These are phyloP conservation scores for Ophiothrix spiculata DNA, from an alignment of 35 echinoderm and acorn worm genomes.

Conservation along the genomic window DNA sequence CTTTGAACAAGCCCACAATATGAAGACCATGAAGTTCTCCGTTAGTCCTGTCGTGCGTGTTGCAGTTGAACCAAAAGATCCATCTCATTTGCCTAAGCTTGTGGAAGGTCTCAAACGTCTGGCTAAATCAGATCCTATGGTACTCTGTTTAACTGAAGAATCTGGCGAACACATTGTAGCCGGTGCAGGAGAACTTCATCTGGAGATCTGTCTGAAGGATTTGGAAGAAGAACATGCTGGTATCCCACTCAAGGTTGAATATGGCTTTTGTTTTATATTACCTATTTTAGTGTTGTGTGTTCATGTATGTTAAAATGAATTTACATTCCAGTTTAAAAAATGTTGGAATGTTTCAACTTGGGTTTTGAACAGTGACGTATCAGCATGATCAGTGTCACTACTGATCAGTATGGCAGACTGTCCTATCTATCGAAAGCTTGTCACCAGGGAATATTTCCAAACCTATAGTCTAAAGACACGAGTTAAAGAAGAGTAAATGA, in stretches of 20 bases:
- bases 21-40: slow-evolving; percentile 68
- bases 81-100: slow-evolving; percentile 54
- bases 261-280: too few relatives aligned
- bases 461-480: too few relatives aligned
- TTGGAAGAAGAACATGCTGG: too few relatives aligned
- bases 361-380: too few relatives aligned
- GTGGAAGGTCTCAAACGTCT: slow-evolving; percentile 67
- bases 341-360: not conserved
- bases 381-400: too few relatives aligned
- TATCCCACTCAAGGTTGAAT: slow-evolving; percentile 49
- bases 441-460: too few relatives aligned
- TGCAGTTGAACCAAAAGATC: slow-evolving; percentile 62
- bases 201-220: too few relatives aligned
- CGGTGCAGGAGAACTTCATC: slow-evolving; percentile 66
- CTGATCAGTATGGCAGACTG: too few relatives aligned
- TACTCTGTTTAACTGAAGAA: slow-evolving; percentile 51
- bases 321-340: not conserved
- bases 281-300: too few relatives aligned
- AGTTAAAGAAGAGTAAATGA: too few relatives aligned
- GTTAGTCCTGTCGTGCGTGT: slow-evolving; percentile 71
- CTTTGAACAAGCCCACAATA: slow-evolving; percentile 66
- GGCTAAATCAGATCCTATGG: slow-evolving; percentile 74
- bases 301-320: too few relatives aligned
- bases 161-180: slow-evolving; percentile 74
- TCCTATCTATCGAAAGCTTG: too few relatives aligned